Evolutionary conservation across 1,140 invertebrate species (phyloP).

Genomic region (Liolophura sinensis): DNA sequence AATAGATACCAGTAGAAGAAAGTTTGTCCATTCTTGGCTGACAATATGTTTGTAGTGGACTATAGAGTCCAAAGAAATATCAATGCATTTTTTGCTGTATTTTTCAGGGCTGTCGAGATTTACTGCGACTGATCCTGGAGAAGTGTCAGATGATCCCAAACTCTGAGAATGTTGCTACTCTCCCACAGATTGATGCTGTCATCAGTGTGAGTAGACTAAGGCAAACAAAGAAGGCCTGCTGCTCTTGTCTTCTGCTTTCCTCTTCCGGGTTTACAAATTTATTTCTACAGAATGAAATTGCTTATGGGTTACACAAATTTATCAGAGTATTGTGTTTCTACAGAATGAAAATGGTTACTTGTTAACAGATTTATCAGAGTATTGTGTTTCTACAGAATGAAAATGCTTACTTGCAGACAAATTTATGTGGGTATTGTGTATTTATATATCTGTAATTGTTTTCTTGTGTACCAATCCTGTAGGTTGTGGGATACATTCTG

Average conservation of each 20-base stretch:
- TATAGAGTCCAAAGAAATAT: no score
- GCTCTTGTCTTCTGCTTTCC: not conserved
- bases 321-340: not conserved
- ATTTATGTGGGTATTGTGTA: no score
- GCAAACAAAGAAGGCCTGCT: not conserved
- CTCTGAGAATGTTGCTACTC: constrained; percentile 37
- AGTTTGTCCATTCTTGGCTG: not conserved
- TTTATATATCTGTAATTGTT: no score
- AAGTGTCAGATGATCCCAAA: constrained; percentile 66
- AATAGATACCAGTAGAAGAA: not conserved
- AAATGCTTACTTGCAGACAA: no score
- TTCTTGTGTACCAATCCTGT: constrained; percentile 5
- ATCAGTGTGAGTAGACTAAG: constrained; percentile 38
- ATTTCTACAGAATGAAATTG: not conserved
- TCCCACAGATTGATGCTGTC: constrained; percentile 43
- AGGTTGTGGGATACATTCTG: constrained; percentile 84
- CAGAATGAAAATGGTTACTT: not conserved
- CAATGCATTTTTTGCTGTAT: not conserved
- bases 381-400: no score
- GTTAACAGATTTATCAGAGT: no score
- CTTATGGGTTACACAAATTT: no score
- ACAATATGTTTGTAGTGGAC: not conserved
- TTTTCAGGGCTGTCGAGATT: constrained; percentile 58
- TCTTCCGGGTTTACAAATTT: no score
- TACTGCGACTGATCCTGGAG: constrained; percentile 69